A percentile compares a stretch with the other conserved stretches of the same genome.
These are phyloP conservation scores for Neogobius melanostomus DNA, from an alignment of 2,113 vertebrate genomes.

Conservation along the genomic window DNA sequence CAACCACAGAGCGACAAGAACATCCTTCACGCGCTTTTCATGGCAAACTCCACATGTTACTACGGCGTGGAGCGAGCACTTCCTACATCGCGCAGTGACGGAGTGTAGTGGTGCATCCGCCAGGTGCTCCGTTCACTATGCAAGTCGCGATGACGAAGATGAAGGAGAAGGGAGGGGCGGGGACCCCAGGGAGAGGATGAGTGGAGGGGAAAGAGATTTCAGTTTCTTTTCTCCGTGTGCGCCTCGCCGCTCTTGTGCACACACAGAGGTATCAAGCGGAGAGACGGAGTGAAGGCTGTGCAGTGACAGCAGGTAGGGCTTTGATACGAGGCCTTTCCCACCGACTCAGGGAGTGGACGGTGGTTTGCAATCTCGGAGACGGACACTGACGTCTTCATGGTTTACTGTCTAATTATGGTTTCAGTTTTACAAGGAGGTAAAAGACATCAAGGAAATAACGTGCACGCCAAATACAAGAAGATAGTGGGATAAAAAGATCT, in stretches of 20 bases:
- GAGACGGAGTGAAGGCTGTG: conserved; percentile 49
- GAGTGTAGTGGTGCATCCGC: conserved; percentile 27
- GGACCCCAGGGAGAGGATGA: conserved; percentile 68
- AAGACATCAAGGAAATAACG: too few relatives aligned
- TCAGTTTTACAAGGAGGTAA: too few relatives aligned
- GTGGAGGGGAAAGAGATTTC: conserved; percentile 64
- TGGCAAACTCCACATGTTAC: conserved; percentile 40
- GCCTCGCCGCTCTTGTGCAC: conserved; percentile 30
- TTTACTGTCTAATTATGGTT: too few relatives aligned
- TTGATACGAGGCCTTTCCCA: conserved; percentile 52
- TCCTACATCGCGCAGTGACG: conserved; percentile 29
- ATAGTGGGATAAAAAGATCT: too few relatives aligned
- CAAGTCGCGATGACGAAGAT: conserved; percentile 52
- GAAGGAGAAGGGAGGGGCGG: conserved; percentile 52
- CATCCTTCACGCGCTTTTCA: conserved; percentile 32
- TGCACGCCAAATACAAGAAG: too few relatives aligned
- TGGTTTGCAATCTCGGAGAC: conserved; percentile 27
- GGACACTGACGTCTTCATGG: background rate
- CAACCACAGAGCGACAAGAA: conserved; percentile 45
- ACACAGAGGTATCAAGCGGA: conserved; percentile 56
- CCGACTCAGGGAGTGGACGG: conserved; percentile 32
- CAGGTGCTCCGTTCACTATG: conserved; percentile 48
- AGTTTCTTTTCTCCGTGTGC: conserved; percentile 28
- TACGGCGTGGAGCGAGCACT: conserved; percentile 12
- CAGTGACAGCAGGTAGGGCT: conserved; percentile 47